A percentile compares a stretch with the other conserved stretches of the same genome.
phyloP scores from a whole-genome alignment of 2,888 invertebrate genomes.

The Alentia gelatinosa region DNA sequence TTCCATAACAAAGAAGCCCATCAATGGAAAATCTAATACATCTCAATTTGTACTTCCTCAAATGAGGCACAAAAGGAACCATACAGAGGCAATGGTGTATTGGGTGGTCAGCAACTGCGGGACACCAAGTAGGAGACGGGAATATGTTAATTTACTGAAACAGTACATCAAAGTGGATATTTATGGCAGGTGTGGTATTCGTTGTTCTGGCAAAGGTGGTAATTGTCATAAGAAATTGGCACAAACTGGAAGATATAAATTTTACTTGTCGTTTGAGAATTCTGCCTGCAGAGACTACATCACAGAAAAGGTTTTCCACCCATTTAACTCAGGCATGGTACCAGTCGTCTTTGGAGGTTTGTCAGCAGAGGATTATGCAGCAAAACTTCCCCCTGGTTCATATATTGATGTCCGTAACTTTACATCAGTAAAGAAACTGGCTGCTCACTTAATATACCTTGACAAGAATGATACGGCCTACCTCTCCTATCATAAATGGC shows the following conservation, averaged over 20 bases:
- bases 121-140: not conserved
- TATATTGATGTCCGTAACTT: conserved; percentile 48
- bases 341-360: conserved; percentile 48
- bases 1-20: not conserved
- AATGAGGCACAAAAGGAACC: not conserved
- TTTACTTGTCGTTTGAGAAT: conserved; percentile 51
- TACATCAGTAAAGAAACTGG: not conserved
- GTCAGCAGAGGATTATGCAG: not conserved
- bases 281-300: conserved; percentile 36
- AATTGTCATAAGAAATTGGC: not conserved
- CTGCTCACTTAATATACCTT: conserved; percentile 13
- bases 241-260: conserved; percentile 8
- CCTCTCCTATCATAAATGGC: not conserved
- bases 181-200: not conserved
- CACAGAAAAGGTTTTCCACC: not conserved
- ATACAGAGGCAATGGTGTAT: not conserved
- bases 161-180: conserved; percentile 43
- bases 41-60: not conserved
- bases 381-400: conserved; percentile 3
- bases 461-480: not conserved
- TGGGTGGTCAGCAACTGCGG: conserved; percentile 52
- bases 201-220: too few species aligned
- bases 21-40: not conserved
- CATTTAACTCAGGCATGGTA: not conserved
- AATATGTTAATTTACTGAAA: not conserved